Conservation (phyloP, 2,797 vertebrate genomes). For the Gymnodraco acuticeps region DNA sequence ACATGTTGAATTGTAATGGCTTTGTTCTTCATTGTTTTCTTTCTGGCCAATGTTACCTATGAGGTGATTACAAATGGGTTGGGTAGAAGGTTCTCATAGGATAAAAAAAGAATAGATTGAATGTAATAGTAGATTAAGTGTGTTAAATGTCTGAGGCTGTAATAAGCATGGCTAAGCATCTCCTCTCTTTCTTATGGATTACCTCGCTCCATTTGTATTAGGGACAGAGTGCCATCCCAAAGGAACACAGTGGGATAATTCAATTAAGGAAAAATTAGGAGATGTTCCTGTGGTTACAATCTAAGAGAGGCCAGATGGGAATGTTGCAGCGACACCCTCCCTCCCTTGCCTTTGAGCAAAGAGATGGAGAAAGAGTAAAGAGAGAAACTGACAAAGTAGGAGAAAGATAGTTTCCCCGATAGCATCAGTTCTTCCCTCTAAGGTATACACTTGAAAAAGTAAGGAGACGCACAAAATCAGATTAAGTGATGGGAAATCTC, state of each 20-base stretch:
- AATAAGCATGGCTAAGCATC: conserved; percentile 80
- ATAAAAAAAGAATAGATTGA: conserved; percentile 79
- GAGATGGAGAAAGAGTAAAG: conserved; percentile 18
- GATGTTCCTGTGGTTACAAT: conserved; percentile 69
- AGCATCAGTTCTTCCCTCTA: conserved; percentile 38
- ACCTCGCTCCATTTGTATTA: conserved; percentile 69
- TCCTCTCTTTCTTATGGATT: conserved; percentile 75
- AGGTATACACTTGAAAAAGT: conserved; percentile 43
- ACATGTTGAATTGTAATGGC: conserved; percentile 88
- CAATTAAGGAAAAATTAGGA: conserved; percentile 76
- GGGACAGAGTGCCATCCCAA: conserved; percentile 56
- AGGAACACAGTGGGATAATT: conserved; percentile 78
- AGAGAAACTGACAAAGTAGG: conserved; percentile 15
- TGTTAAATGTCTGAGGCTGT: conserved; percentile 75
- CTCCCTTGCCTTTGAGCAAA: conserved; percentile 27
- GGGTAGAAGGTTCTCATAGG: conserved; percentile 56
- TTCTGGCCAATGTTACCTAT: conserved; percentile 71
- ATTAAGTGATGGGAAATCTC: conserved; percentile 48
- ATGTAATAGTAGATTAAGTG: conserved; percentile 82
- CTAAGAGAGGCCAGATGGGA: conserved; percentile 56
- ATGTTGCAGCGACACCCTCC: conserved; percentile 34
- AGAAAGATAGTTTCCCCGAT: conserved; percentile 20
- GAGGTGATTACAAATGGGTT: conserved; percentile 68
- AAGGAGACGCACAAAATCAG: conserved; percentile 37
- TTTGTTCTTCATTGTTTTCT: conserved; percentile 51